Conservation (phyloP, 2,113 vertebrate genomes). For the Hippopotamus amphibius region DNA sequence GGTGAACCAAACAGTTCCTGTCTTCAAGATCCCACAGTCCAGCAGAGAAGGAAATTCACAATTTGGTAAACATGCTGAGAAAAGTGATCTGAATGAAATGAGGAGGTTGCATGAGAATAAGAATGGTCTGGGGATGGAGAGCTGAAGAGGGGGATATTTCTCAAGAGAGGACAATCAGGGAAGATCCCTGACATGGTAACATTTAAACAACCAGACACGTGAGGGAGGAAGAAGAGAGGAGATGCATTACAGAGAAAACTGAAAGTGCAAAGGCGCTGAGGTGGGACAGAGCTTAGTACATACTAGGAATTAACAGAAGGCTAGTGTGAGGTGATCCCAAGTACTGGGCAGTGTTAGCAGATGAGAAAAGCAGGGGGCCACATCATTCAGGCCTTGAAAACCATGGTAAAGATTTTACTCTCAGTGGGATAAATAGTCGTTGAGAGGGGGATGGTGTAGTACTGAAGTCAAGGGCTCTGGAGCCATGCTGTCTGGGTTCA, state of each 20-base stretch:
- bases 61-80: background rate
- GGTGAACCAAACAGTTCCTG: constrained; percentile 70
- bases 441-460: background rate
- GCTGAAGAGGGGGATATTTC: background rate
- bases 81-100: constrained; percentile 9
- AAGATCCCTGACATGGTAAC: background rate
- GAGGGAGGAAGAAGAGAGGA: background rate
- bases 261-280: background rate
- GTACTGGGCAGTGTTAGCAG: background rate
- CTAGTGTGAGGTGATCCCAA: background rate
- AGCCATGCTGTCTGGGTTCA: background rate
- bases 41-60: background rate
- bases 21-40: constrained; percentile 17
- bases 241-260: background rate
- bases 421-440: background rate
- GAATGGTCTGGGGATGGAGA: background rate
- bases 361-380: background rate
- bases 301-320: background rate
- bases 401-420: background rate
- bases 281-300: background rate
- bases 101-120: background rate
- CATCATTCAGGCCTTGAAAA: background rate
- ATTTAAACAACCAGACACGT: background rate
- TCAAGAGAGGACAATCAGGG: background rate
- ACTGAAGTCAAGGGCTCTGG: background rate